A percentile compares a stretch with the other conserved stretches of the same genome.
phyloP scores from a whole-genome alignment of 2,113 vertebrate genomes.

The Tragulus kanchil region DNA sequence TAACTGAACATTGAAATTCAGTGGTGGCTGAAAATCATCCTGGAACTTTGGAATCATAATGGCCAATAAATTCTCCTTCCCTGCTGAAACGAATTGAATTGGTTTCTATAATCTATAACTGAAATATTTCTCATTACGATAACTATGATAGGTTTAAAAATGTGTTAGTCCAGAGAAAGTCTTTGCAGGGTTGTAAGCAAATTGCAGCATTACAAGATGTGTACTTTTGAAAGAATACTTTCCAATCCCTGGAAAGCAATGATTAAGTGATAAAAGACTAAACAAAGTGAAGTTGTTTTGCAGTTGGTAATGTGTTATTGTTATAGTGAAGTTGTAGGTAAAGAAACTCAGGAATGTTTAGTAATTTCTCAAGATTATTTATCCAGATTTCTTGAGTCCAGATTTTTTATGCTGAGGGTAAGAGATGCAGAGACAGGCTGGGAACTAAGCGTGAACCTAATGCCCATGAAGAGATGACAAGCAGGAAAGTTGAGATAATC shows the following conservation, averaged over 20 bases:
- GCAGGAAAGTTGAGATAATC: not conserved
- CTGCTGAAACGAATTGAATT: not conserved
- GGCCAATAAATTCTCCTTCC: not conserved
- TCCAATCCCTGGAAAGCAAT: not conserved
- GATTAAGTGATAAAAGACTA: not conserved
- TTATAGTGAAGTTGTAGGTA: not conserved
- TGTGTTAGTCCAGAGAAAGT: not conserved
- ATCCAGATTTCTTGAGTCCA: not conserved
- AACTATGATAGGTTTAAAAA: not conserved
- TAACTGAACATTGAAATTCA: not conserved
- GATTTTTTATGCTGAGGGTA: not conserved
- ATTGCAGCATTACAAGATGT: not conserved
- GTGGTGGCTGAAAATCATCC: not conserved
- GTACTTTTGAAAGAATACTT: not conserved
- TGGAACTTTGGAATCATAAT: not conserved
- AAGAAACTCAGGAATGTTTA: not conserved
- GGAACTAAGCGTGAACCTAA: not conserved
- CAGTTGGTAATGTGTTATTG: not conserved
- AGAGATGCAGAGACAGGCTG: not conserved
- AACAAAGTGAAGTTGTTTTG: no score
- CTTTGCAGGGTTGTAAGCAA: not conserved
- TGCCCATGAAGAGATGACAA: not conserved
- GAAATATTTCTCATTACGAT: not conserved
- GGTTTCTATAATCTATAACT: not conserved
- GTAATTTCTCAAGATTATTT: constrained; percentile 7